Base-by-base conservation (phyloP, 1,140 invertebrate genomes). In the Scaptomyza montana region DNA sequence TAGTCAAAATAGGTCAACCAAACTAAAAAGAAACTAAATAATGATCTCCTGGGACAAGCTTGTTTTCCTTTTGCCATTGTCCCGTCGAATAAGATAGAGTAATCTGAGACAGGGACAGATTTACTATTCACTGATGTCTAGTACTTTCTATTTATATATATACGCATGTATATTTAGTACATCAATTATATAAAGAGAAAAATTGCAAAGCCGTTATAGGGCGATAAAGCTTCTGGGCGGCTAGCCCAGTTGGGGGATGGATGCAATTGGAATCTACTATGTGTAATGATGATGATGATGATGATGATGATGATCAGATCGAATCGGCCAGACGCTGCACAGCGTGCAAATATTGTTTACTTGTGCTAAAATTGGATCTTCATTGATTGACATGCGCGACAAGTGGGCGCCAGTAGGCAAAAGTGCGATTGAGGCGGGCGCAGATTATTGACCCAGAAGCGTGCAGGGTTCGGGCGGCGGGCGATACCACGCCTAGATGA, bases 371-470 rank as follows among this genome's bases (percentile, higher is more conserved):
- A 89, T 89, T 87, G 84, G 84, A 87, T 87, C 84, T 87, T 60
- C 79, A 87, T 87, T 87, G 84, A 87, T 87, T 87, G 84, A 89
- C 84, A 87, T 68, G 45, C 33, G 73, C 77, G 76, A 64, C 82
- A 76, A 77, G 45, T 72, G 73, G 80, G 76, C 80, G 80, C 79
- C 80, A 84, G 50, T 49, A 70, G 71, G 33, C 33, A 80, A 59
- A 66, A 25, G 39, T 36, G 36, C 62, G 51, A 39, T 61, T 60
- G 57, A 57, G 84, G 82, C 82, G 46, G 84, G 82, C 82, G 78
- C 84, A 89, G 84, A 87, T 87, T 87, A 77, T 89, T 89, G 84
- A 87, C 84, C 84, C 85, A 87, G 85, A 87, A 87, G 84, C 81
- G 63, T 67, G 77, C 61, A 54, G 82, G 55, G 49, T 39, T 13